phyloP scores from a whole-genome alignment of 2,113 vertebrate genomes.

The Pardalotus punctatus region DNA sequence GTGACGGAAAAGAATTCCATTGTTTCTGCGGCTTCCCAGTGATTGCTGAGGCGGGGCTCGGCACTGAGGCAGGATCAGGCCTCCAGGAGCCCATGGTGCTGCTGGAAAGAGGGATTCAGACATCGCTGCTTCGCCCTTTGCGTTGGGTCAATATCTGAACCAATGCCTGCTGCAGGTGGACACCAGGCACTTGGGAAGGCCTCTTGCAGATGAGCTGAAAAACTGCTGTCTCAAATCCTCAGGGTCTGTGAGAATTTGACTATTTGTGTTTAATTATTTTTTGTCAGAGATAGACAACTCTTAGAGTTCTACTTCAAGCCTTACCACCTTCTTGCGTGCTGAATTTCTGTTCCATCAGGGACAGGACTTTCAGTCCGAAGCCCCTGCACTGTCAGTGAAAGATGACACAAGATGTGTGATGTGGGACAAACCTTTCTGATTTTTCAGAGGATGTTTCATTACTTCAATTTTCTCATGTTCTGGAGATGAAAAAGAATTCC shows the following conservation, averaged over 20 bases:
- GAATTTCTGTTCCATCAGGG: background rate
- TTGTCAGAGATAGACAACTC: background rate
- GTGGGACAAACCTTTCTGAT: background rate
- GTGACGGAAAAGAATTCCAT: background rate
- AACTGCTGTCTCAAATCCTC: background rate
- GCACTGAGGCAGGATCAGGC: background rate
- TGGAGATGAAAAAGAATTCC: background rate
- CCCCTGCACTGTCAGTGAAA: background rate
- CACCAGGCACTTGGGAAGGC: background rate
- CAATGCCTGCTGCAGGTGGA: accelerated
- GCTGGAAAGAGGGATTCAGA: background rate
- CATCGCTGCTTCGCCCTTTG: background rate
- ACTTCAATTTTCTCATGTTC: background rate
- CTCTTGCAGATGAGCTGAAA: background rate
- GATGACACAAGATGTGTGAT: background rate
- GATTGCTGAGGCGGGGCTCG: accelerated
- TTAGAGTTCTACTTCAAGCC: background rate
- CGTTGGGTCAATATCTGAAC: accelerated
- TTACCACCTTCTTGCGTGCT: background rate
- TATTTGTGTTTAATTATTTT: background rate
- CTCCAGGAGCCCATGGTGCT: accelerated
- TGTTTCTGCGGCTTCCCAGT: background rate
- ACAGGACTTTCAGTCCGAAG: background rate
- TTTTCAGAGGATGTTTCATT: background rate
- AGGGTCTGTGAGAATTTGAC: background rate